Percentiles rank a stretch among this genome's conserved stretches.
Evolutionary conservation across 2,888 invertebrate species (phyloP).

Genomic region (Acheta domesticus): DNA sequence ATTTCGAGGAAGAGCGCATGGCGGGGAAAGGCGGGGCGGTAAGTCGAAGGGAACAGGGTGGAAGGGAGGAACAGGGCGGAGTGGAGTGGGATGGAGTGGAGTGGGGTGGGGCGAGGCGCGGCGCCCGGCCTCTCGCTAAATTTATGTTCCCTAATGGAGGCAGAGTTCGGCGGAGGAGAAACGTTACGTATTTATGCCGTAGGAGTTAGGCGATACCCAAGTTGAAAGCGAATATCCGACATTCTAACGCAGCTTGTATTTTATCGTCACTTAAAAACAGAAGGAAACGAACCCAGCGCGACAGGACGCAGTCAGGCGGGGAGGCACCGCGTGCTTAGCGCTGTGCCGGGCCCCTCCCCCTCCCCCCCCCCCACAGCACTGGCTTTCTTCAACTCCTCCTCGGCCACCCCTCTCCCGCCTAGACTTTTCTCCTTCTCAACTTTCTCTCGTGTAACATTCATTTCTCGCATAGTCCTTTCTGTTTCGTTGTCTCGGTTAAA

Average conservation of each 20-base stretch:
- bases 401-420: no score
- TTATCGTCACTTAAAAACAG: neutral
- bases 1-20: no score
- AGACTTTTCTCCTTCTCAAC: no score
- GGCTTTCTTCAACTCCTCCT: neutral
- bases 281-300: neutral
- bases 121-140: neutral
- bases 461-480: no score
- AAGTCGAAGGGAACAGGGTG: no score
- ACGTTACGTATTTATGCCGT: constrained; percentile 9
- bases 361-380: neutral
- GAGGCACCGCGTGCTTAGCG: neutral
- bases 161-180: constrained; percentile 9
- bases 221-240: constrained; percentile 18
- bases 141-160: constrained; percentile 18
- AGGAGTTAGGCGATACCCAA: constrained; percentile 9
- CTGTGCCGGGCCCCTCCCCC: neutral
- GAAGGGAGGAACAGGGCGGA: no score
- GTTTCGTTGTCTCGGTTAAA: no score
- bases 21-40: no score
- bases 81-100: no score
- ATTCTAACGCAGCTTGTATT: neutral
- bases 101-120: no score
- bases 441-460: no score
- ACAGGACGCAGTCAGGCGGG: neutral